Evolutionary conservation across 2,888 invertebrate genomes (phyloP).

Genomic region (Ariolimax columbianus): DNA sequence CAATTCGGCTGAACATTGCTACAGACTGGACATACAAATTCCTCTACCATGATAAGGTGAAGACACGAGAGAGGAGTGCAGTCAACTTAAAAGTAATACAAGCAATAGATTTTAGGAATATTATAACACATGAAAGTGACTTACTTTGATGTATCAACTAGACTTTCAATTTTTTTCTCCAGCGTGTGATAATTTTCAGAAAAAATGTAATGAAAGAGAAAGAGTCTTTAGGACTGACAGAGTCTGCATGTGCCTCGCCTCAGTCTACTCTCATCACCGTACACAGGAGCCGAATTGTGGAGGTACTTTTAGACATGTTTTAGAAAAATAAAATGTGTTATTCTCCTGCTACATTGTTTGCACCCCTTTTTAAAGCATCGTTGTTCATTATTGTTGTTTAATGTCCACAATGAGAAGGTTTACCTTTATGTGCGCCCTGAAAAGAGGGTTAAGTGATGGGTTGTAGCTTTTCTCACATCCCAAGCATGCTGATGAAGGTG

Average conservation of each 20-base stretch:
- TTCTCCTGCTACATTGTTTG: background rate
- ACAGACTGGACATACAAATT: too few relatives aligned
- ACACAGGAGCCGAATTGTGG: conserved; percentile 85
- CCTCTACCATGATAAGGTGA: too few relatives aligned
- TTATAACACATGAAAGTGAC: background rate
- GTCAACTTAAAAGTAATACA: too few relatives aligned
- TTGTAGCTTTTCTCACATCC: too few relatives aligned
- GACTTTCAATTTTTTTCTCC: conserved; percentile 49
- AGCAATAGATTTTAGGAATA: background rate
- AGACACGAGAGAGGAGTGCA: too few relatives aligned
- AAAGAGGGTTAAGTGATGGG: too few relatives aligned
- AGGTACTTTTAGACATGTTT: conserved; percentile 69
- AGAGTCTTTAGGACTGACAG: conserved; percentile 89
- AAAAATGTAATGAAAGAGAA: conserved; percentile 96
- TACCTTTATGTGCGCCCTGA: too few relatives aligned
- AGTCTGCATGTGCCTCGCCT: conserved; percentile 89
- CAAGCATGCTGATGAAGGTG: too few relatives aligned
- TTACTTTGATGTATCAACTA: background rate
- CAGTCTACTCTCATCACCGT: conserved; percentile 94
- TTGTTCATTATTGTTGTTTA: too few relatives aligned
- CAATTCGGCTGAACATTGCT: too few relatives aligned
- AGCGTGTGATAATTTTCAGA: conserved; percentile 93
- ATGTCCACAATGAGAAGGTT: too few relatives aligned
- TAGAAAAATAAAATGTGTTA: too few relatives aligned
- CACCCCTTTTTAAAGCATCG: background rate